These are phyloP conservation scores for Tetrapedia diversipes DNA, from an alignment of 2,888 invertebrate species.

Conservation along the genomic window DNA sequence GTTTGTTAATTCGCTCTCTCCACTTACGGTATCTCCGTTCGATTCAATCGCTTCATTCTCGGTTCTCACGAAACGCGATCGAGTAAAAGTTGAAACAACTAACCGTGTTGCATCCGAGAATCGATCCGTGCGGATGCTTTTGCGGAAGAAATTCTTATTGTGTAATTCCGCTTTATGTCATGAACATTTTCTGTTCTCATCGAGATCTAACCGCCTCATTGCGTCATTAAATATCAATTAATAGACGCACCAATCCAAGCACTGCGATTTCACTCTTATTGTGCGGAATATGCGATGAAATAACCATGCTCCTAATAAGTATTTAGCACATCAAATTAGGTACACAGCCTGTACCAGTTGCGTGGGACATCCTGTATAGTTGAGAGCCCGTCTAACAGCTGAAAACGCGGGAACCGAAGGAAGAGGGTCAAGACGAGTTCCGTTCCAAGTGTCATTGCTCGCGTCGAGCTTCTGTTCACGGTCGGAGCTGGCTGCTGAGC, in stretches of 20 bases:
- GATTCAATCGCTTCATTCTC: neutral
- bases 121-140: too few species aligned
- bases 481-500: neutral
- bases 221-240: neutral
- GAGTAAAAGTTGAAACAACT: neutral
- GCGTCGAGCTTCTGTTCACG: neutral
- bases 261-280: conserved; percentile 39
- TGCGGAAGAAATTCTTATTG: neutral
- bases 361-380: too few species aligned
- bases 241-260: neutral
- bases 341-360: too few species aligned
- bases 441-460: too few species aligned
- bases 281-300: neutral
- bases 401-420: too few species aligned
- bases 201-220: too few species aligned
- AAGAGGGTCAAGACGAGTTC: neutral
- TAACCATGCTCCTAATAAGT: neutral
- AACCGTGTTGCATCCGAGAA: too few species aligned
- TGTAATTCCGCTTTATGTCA: too few species aligned
- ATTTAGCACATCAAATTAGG: too few species aligned
- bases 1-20: conserved; percentile 3
- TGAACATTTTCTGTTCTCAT: too few species aligned
- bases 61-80: too few species aligned
- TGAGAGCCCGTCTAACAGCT: too few species aligned
- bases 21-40: neutral